phyloP scores from a whole-genome alignment of 2,797 vertebrate species.

The Parauchenoglanis ngamensis region DNA sequence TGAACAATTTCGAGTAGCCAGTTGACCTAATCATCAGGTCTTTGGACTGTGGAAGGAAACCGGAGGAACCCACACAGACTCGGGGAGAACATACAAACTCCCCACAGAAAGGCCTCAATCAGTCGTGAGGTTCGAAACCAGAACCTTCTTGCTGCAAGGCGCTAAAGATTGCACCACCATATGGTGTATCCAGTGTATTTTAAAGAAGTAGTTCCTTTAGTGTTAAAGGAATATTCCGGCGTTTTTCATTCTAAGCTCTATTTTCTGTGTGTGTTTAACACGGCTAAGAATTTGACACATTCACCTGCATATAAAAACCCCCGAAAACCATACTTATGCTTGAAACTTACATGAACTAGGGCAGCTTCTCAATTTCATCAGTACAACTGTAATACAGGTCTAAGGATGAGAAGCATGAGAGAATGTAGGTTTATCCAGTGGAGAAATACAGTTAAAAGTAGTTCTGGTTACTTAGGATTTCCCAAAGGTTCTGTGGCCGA shows the following conservation, averaged over 20 bases:
- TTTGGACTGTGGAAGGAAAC: too few species aligned
- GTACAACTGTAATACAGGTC: background rate
- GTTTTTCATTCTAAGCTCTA: background rate
- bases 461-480: background rate
- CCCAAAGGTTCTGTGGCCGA: background rate
- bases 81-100: too few species aligned
- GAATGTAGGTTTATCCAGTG: background rate
- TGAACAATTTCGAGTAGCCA: too few species aligned
- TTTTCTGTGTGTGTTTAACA: background rate
- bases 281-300: background rate
- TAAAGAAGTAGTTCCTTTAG: background rate
- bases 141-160: too few species aligned
- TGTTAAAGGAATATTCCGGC: background rate
- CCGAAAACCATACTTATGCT: background rate
- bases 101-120: too few species aligned
- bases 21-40: too few species aligned
- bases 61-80: too few species aligned
- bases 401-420: background rate
- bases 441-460: background rate
- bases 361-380: background rate
- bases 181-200: background rate
- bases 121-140: too few species aligned
- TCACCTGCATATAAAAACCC: background rate
- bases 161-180: too few species aligned
- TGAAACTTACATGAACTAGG: background rate